phyloP scores from a whole-genome alignment of 2,888 invertebrate genomes.

The Macrophya annulata region DNA sequence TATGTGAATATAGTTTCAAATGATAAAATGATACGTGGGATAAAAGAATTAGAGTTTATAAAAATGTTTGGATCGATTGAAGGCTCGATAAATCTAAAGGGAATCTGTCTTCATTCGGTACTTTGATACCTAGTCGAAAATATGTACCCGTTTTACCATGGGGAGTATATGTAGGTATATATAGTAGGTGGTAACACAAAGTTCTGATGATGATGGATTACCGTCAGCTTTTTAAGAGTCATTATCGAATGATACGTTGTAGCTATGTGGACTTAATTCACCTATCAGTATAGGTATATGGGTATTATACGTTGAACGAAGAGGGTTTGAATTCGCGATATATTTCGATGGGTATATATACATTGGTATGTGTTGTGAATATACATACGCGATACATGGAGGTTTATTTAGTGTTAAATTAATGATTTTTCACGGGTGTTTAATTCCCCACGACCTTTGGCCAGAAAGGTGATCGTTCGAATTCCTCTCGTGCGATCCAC shows the following conservation, averaged over 20 bases:
- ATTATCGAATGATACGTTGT: slow-evolving; percentile 20
- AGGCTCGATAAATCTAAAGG: background rate
- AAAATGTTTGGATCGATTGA: background rate
- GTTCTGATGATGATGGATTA: slow-evolving; percentile 42
- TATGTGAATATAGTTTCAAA: background rate
- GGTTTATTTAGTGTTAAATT: background rate
- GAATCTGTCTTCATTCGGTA: slow-evolving; percentile 13
- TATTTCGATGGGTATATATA: background rate
- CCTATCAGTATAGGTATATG: background rate
- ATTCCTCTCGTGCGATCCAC: slow-evolving; percentile 13
- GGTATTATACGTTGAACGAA: background rate
- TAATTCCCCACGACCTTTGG: slow-evolving; percentile 26
- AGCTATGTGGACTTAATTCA: background rate
- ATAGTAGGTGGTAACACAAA: background rate
- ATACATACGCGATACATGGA: background rate
- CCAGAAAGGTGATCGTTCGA: slow-evolving; percentile 34
- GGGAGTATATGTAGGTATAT: background rate
- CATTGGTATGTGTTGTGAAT: background rate
- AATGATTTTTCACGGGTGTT: slow-evolving; percentile 13
- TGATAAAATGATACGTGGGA: background rate
- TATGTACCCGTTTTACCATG: background rate
- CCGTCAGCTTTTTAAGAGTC: slow-evolving; percentile 23
- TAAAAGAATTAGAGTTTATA: background rate
- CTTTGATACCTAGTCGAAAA: background rate
- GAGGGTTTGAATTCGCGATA: background rate